Evolutionary conservation across 2,888 invertebrate species (phyloP).

Genomic region (Odiellus spinosus): DNA sequence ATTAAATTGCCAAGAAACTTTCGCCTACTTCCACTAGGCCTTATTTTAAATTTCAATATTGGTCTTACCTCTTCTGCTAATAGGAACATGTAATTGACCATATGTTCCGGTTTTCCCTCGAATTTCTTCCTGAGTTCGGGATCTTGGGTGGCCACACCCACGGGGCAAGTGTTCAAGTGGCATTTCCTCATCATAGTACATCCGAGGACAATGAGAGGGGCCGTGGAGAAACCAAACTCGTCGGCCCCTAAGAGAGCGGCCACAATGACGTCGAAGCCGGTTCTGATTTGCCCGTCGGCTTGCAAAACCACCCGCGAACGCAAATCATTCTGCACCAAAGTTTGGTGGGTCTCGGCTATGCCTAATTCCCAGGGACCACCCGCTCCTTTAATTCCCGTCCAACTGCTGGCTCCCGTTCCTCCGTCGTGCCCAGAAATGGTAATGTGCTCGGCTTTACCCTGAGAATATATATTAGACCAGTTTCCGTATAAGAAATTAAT

Average conservation of each 20-base stretch:
- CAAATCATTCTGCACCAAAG: conserved; percentile 78
- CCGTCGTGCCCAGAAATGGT: conserved; percentile 99
- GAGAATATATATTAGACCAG: neutral
- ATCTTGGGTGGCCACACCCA: conserved; percentile 97
- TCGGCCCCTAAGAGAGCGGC: conserved; percentile 93
- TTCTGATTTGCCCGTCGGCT: conserved; percentile 65
- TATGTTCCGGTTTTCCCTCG: conserved; percentile 91
- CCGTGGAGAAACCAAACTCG: conserved; percentile 97
- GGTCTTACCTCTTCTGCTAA: conserved; percentile 84
- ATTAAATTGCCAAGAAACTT: too few relatives aligned
- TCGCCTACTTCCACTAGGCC: too few relatives aligned
- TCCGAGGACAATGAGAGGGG: conserved; percentile 90
- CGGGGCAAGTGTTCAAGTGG: conserved; percentile 96
- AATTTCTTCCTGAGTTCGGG: conserved; percentile 88
- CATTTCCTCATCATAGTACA: conserved; percentile 99
- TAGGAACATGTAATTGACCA: conserved; percentile 93
- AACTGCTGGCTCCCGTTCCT: conserved; percentile 94
- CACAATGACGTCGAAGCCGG: conserved; percentile 82
- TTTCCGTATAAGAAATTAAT: too few relatives aligned
- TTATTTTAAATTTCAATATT: too few relatives aligned
- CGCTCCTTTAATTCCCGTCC: conserved; percentile 97
- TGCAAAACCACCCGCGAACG: conserved; percentile 84
- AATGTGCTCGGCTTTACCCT: conserved; percentile 81
- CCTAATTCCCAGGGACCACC: conserved; percentile 98
- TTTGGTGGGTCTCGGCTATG: conserved; percentile 95